A percentile compares a stretch with the other conserved stretches of the same genome.
Evolutionary conservation across 2,797 vertebrate species (phyloP).

Genomic region (Australoheros facetus): DNA sequence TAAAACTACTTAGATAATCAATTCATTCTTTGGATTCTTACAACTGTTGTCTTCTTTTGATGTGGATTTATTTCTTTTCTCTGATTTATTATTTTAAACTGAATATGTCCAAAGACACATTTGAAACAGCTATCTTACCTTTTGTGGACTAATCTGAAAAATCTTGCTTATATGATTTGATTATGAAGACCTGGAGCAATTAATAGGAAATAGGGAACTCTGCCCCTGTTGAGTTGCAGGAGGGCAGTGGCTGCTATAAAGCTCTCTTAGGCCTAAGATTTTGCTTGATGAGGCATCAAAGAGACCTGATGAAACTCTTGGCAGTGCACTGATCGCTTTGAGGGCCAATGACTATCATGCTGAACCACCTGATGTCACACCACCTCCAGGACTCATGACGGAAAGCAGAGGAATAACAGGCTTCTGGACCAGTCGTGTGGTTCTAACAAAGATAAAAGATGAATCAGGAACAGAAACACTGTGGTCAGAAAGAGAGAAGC

Average conservation of each 20-base stretch:
- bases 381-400: background rate
- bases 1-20: background rate
- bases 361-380: conserved; percentile 22
- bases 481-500: conserved; percentile 5
- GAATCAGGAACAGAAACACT: background rate
- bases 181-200: fast-evolving
- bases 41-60: background rate
- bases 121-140: background rate
- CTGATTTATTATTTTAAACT: background rate
- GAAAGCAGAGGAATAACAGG: conserved; percentile 2
- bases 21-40: fast-evolving
- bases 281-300: conserved; percentile 18
- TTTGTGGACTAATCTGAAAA: background rate
- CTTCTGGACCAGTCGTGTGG: background rate
- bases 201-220: background rate
- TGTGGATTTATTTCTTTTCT: background rate
- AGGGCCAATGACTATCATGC: background rate
- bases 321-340: background rate
- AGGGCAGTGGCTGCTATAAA: background rate
- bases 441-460: conserved; percentile 5
- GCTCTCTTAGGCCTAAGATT: background rate
- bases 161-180: background rate
- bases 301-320: conserved; percentile 28
- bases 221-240: background rate
- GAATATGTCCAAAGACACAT: background rate